Evolutionary conservation across 2,888 invertebrate species (phyloP), one percentile per base, ranked within the genome.

Genomic region (Zhengitettix transpicula): DNA sequence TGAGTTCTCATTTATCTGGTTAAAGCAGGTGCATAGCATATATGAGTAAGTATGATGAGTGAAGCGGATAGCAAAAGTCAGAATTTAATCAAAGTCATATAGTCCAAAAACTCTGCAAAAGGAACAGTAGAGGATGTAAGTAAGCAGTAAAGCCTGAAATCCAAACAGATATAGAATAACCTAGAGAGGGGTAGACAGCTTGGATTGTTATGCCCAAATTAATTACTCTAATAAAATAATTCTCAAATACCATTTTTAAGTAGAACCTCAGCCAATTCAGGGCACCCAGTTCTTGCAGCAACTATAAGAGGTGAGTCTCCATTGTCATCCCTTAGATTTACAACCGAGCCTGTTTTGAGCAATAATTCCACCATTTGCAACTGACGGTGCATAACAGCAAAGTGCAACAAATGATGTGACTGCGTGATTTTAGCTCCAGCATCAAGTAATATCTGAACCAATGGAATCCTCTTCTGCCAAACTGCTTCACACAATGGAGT

Each of bases 401-500:
- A 78, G 67, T 87, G 87, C 56, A 88, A 70, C 52, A 87, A 74
- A 70, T 80, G 80, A 69, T 85, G 84, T 1, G 82, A 82, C 63
- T 85, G 84, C 52, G 85, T 80, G 12, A 86, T 75, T 57, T 85
- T 79, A 2, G 87, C 87, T 11, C 87, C 86, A 40, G 79, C 77
- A 42, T 75, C 71, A 58, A 88, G 68, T 40, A 88, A 72, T 47
- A 79, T 71, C 65, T 78, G 76, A 11, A 83, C 79, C 64, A 84
- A 75, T 15, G 75, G 71, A 1, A 78, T 73, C 66, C 80, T 77
- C 66, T 82, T 81, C 65, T 79, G 78, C 77, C 82, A 82, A 17
- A 87, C 84, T 11, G 87, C 85, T 69, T 84, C 78, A 71, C 83
- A 81, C 52, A 87, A 73, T 9, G 87, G 83, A 0, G 87, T 85